Conservation (phyloP, 2,888 invertebrate genomes). For the Lithophane socia region DNA sequence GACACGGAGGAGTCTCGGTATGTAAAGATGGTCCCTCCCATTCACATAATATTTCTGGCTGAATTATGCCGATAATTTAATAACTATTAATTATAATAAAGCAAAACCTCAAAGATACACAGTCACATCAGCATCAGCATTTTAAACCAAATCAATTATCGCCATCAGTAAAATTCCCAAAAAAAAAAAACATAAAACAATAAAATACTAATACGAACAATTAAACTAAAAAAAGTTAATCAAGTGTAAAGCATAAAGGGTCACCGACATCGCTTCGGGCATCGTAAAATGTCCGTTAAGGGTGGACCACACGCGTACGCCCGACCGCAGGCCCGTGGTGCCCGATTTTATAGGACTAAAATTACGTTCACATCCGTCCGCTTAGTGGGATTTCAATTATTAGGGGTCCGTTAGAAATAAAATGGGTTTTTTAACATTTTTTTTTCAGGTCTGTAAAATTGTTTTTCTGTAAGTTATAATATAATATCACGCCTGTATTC, state of each 20-base stretch:
- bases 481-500: neutral
- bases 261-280: constrained; percentile 43
- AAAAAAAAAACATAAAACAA: neutral
- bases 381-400: constrained; percentile 70
- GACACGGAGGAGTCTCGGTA: too few species aligned
- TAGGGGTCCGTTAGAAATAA: constrained; percentile 49
- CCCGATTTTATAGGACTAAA: constrained; percentile 69
- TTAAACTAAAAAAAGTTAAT: constrained; percentile 60
- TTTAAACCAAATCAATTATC: neutral
- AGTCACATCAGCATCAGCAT: neutral
- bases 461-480: neutral
- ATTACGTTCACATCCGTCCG: constrained; percentile 69
- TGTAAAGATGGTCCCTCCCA: too few species aligned
- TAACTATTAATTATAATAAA: neutral
- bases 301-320: constrained; percentile 63
- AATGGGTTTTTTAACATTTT: constrained; percentile 6
- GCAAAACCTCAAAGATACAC: neutral
- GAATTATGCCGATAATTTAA: neutral
- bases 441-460: neutral
- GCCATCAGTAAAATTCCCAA: neutral
- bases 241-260: constrained; percentile 55
- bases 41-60: neutral
- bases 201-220: constrained; percentile 38
- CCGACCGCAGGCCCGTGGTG: constrained; percentile 51
- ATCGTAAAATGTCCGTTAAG: constrained; percentile 61